These are phyloP conservation scores for Pollenia labialis DNA, from an alignment of 2,888 invertebrate species.

Conservation along the genomic window DNA sequence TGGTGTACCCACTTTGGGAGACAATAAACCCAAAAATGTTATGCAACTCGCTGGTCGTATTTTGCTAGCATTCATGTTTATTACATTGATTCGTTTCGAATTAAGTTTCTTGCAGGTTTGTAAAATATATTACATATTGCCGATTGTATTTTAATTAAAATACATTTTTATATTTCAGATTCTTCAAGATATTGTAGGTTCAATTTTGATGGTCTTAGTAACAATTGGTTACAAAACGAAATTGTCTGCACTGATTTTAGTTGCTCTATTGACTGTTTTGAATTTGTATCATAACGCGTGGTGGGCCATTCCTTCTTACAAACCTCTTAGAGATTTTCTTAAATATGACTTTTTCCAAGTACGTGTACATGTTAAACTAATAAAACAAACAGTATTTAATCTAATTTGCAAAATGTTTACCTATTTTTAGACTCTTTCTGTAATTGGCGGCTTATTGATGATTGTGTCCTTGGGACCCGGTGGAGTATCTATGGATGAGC, in stretches of 20 bases:
- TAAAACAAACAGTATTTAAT: background rate
- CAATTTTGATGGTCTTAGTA: slow-evolving; percentile 97
- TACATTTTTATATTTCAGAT: slow-evolving; percentile 86
- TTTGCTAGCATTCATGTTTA: slow-evolving; percentile 99
- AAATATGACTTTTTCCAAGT: slow-evolving; percentile 99
- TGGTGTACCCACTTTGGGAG: slow-evolving; percentile 95
- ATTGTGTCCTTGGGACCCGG: slow-evolving; percentile 99
- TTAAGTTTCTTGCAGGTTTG: slow-evolving; percentile 92
- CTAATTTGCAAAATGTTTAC: too few species aligned
- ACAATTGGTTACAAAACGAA: slow-evolving; percentile 99
- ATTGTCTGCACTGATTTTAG: slow-evolving; percentile 96
- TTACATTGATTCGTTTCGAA: slow-evolving; percentile 97
- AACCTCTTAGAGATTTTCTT: slow-evolving; percentile 98
- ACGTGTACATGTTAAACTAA: slow-evolving; percentile 76
- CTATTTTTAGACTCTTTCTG: slow-evolving; percentile 96
- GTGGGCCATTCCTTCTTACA: slow-evolving; percentile 98
- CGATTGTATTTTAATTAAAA: background rate
- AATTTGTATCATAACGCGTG: slow-evolving; percentile 99
- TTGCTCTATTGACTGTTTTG: slow-evolving; percentile 92
- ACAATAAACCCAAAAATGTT: slow-evolving; percentile 98
- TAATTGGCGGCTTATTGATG: slow-evolving; percentile 98
- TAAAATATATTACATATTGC: background rate
- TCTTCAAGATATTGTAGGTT: slow-evolving; percentile 95
- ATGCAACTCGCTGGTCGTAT: slow-evolving; percentile 98
- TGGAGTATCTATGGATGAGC: slow-evolving; percentile 99